These are phyloP conservation scores for Daktulosphaira vitifoliae DNA, from an alignment of 1,140 invertebrate genomes.

Conservation along the genomic window DNA sequence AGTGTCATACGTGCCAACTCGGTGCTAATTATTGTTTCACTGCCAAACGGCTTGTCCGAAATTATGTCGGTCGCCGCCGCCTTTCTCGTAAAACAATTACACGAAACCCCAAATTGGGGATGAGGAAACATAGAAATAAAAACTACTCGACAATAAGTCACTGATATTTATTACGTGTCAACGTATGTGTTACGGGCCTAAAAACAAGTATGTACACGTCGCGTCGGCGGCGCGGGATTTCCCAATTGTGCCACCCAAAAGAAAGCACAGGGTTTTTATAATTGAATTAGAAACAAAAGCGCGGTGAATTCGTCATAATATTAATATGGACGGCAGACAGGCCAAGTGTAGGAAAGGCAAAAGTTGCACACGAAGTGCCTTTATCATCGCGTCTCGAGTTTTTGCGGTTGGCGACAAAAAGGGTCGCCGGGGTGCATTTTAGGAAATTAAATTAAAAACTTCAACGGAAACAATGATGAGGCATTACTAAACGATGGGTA, in stretches of 20 bases:
- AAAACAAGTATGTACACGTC: not conserved
- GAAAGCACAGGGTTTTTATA: not conserved
- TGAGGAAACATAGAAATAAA: not conserved
- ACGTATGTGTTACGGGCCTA: not conserved
- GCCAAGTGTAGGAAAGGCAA: not conserved
- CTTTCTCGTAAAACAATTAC: conserved; percentile 9
- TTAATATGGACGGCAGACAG: conserved; percentile 17
- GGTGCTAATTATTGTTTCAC: conserved; percentile 5
- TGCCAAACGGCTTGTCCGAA: conserved; percentile 10
- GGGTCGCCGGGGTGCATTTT: not conserved
- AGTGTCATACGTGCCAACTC: too few relatives aligned
- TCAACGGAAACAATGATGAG: not conserved
- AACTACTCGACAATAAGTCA: not conserved
- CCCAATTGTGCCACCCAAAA: not conserved
- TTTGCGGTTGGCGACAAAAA: conserved; percentile 20
- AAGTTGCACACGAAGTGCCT: too few relatives aligned
- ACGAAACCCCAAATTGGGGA: not conserved
- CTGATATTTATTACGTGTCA: not conserved
- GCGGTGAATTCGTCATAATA: not conserved
- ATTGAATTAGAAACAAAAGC: conserved; percentile 12
- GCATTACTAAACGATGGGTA: too few relatives aligned
- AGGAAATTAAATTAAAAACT: conserved; percentile 28
- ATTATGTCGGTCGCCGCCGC: conserved; percentile 1
- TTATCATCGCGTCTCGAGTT: not conserved
- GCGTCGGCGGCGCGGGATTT: not conserved